Evolutionary conservation across 37 sponge, comb jelly and placozoan genomes (phyloP).

Genomic region (Cladorhizidae sp.): DNA sequence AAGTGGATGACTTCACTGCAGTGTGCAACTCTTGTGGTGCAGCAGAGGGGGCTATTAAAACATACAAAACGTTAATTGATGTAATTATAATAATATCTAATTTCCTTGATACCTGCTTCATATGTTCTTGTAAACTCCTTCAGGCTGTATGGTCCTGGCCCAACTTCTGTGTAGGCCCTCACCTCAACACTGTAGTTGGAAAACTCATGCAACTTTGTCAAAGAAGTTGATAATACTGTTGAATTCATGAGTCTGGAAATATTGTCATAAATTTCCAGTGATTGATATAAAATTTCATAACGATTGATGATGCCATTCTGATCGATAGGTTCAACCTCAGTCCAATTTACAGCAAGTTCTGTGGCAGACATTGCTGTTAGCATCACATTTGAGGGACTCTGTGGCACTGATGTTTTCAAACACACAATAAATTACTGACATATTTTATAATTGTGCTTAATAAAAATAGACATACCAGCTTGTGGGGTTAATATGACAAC

Average conservation of each 20-base stretch:
- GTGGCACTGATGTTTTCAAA: neutral
- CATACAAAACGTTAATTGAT: too few species aligned
- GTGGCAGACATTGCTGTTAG: neutral
- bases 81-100: neutral
- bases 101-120: neutral
- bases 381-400: neutral
- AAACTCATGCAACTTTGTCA: conserved; percentile 15
- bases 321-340: neutral
- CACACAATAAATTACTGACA: too few species aligned
- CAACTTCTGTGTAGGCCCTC: conserved; percentile 20
- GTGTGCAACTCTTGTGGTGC: conserved; percentile 22
- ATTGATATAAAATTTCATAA: neutral
- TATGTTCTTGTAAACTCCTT: neutral
- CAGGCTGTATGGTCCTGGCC: conserved; percentile 16
- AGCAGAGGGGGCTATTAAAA: neutral
- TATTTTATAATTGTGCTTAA: too few species aligned
- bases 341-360: conserved; percentile 22
- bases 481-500: too few species aligned
- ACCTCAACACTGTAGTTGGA: conserved; percentile 16
- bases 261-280: neutral
- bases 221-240: neutral
- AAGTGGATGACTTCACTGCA: conserved; percentile 9
- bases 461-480: too few species aligned
- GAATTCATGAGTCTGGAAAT: neutral
- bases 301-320: conserved; percentile 35